Evolutionary conservation across 1,140 invertebrate genomes (phyloP).

Genomic region (Popillia japonica): DNA sequence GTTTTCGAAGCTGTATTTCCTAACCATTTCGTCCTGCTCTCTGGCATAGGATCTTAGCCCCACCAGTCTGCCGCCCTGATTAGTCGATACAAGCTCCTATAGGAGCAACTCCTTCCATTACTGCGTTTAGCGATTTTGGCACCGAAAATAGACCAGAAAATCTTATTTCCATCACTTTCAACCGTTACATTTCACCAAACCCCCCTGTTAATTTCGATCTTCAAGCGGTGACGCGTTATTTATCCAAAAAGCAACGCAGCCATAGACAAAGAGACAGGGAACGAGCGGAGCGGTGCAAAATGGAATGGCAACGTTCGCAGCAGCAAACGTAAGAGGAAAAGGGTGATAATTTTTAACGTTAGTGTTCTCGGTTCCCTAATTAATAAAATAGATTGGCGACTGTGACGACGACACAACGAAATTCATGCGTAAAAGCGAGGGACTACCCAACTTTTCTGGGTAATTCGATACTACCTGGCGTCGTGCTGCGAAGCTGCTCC

Average conservation of each 20-base stretch:
- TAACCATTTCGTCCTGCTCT: no score
- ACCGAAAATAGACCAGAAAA: no score
- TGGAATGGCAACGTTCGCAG: no score
- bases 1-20: no score
- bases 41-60: no score
- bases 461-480: conserved; percentile 13
- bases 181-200: neutral
- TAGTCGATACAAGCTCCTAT: no score
- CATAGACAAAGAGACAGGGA: no score
- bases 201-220: neutral
- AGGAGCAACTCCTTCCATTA: no score
- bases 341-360: conserved; percentile 6
- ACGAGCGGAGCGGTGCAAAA: no score
- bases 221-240: neutral
- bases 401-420: neutral
- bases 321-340: neutral
- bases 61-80: no score
- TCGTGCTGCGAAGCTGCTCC: neutral
- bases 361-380: neutral
- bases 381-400: conserved; percentile 15
- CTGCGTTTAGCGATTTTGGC: no score
- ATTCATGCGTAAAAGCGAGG: conserved; percentile 5
- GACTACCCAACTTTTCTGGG: neutral
- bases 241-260: neutral
- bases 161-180: no score